Evolutionary conservation across 2,113 vertebrate species (phyloP).

Genomic region (Callocephalon fimbriatum): DNA sequence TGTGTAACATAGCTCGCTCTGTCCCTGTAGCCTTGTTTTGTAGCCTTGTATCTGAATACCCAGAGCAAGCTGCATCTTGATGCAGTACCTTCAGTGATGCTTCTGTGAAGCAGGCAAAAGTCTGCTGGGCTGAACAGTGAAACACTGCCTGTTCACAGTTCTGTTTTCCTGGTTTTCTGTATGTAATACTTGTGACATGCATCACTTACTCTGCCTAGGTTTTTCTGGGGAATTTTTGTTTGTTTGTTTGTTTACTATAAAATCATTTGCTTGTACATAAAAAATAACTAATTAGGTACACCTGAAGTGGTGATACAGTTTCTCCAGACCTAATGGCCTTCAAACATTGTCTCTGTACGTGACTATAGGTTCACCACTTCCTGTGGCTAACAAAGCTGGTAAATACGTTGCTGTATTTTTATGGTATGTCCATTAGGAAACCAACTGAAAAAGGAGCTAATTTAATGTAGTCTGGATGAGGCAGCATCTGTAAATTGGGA

Average conservation of each 20-base stretch:
- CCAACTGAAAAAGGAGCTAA: neutral
- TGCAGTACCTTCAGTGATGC: too few relatives aligned
- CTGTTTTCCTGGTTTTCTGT: neutral
- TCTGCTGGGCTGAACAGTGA: neutral
- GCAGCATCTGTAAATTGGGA: neutral
- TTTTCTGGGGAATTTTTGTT: neutral
- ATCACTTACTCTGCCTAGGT: neutral
- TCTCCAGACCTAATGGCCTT: neutral
- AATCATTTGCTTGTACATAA: neutral
- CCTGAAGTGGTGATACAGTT: rapidly evolving
- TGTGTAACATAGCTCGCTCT: neutral
- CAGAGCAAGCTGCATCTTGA: neutral
- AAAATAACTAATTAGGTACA: neutral
- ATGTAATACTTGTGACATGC: neutral
- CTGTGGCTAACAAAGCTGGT: neutral
- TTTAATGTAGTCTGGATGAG: neutral
- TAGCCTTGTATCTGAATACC: neutral
- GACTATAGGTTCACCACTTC: neutral
- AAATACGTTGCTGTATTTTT: neutral
- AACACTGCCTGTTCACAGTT: neutral
- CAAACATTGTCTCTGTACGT: rapidly evolving
- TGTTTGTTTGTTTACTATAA: neutral
- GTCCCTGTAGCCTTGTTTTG: neutral
- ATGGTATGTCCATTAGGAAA: neutral
- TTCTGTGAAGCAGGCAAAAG: neutral